Evolutionary conservation across 2,888 invertebrate species (phyloP), one percentile per base, ranked within the genome.

Genomic region (Drosophila stalkeri): DNA sequence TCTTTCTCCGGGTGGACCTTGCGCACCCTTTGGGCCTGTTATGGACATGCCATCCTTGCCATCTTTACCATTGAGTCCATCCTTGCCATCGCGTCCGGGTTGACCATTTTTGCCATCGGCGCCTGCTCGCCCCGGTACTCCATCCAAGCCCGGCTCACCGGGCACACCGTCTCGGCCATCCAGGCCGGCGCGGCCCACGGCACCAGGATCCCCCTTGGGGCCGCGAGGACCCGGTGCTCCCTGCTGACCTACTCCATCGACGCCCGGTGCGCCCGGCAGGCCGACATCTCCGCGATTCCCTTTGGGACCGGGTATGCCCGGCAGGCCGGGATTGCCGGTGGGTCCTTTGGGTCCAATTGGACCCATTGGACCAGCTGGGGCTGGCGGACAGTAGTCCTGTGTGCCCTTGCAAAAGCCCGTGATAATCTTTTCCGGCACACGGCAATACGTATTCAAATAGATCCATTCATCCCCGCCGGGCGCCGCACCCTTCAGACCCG

Each of bases 121-220:
- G 0, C 98, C 98, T 72, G 97, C 97, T 63, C 97, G 94, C 2
- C 98, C 97, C 0, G 96, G 96, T 75, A 97, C 95, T 0, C 98
- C 98, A 67, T 92, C 92, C 41, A 98, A 93, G 0, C 98, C 98
- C 0, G 98, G 98, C 87, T 97, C 97, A 0, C 98, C 98, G 0
- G 98, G 98, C 0, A 98, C 95, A 4, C 98, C 98, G 82, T 98
- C 97, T 63, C 97, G 94, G 0, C 98, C 98, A 88, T 98, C 98
- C 2, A 98, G 92, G 0, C 97, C 97, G 0, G 95, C 94, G 51
- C 95, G 95, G 0, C 97, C 97, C 41, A 96, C 95, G 81, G 95
- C 95, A 35, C 97, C 97, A 92, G 90, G 82, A 70, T 93, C 91
- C 44, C 93, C 93, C 73, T 93, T 93, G 4, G 92, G 92, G 0